These are phyloP conservation scores for Carlito syrichta DNA, from an alignment of 2,113 vertebrate species.

Conservation along the genomic window DNA sequence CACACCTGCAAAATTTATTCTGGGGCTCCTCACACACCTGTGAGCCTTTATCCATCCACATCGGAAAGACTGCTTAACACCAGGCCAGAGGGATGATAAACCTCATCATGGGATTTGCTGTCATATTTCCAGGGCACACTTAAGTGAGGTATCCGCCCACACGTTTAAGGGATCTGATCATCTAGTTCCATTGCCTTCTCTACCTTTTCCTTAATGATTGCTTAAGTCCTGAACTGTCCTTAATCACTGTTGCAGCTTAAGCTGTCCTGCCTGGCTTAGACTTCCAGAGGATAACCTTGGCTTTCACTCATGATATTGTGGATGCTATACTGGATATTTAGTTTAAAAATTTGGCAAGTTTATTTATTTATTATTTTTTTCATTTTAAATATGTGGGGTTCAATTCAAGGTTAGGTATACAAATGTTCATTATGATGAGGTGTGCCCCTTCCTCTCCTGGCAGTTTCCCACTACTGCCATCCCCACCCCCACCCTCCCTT, in stretches of 20 bases:
- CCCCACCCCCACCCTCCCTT: too few species aligned
- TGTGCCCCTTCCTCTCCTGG: too few species aligned
- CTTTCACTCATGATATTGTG: neutral
- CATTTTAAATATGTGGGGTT: too few species aligned
- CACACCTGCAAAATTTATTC: constrained; percentile 74
- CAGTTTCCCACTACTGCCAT: too few species aligned
- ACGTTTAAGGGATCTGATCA: neutral
- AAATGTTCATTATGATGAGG: too few species aligned
- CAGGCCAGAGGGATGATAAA: neutral
- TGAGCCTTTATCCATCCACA: constrained; percentile 49
- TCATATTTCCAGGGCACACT: neutral
- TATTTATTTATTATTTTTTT: too few species aligned
- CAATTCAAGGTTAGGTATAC: too few species aligned
- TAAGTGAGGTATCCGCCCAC: neutral
- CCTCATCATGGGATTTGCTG: constrained; percentile 32
- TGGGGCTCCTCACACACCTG: constrained; percentile 64
- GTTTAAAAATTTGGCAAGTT: neutral
- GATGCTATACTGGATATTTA: neutral
- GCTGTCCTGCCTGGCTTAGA: neutral
- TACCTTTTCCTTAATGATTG: neutral
- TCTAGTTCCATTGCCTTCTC: neutral
- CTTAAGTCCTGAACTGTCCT: neutral
- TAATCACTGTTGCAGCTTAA: neutral
- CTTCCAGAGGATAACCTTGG: neutral
- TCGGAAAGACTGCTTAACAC: constrained; percentile 1